Evolutionary conservation across 1,140 invertebrate species (phyloP), one percentile per base, ranked within the genome.

Genomic region (Apis dorsata): DNA sequence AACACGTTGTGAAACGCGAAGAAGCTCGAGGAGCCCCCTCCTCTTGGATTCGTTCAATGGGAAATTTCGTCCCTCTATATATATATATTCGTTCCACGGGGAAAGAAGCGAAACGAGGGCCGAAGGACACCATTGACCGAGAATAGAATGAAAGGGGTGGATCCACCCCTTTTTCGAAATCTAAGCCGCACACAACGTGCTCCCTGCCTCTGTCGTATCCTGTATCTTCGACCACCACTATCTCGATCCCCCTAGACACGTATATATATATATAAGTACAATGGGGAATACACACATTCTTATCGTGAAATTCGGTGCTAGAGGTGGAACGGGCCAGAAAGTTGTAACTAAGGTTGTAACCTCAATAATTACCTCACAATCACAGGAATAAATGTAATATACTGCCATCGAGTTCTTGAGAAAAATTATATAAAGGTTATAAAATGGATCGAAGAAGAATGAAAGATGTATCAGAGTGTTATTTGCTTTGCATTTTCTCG

Each of bases 101-200:
- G 49, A 17, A 15, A 51, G 49, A 53, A 28, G 69, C 12, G 49
- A 11, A 24, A 24, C 68, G 68, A n/a, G 13, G 21, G 70, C 49
- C 5, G 51, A 55, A 55, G 70, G 51, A 72, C 49, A 72, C 51
- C 70, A 24, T 49, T 55, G 51, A 55, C 51, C 44, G 70, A 72
- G 51, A 72, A n/a, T 24, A 71, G 70, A 28, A 72, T 72, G 71
- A 73, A 73, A 73, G 55, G 55, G 71, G 71, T 73, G 71, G 71
- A 59, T 73, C 28, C 71, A 59, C 55, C 55, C 71, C 34, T 44
- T 73, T 73, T 21, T 11, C 51, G 71, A 73, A 73, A 73, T 59
- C 71, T 15, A 73, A 73, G 53, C 53, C 71, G 55, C 19, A 28
- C 69, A 53, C 24, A 71, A 55, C 69, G 17, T 71, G n/a, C n/a